These are phyloP conservation scores for Portunus trituberculatus DNA, from an alignment of 1,140 invertebrate species.

Conservation along the genomic window DNA sequence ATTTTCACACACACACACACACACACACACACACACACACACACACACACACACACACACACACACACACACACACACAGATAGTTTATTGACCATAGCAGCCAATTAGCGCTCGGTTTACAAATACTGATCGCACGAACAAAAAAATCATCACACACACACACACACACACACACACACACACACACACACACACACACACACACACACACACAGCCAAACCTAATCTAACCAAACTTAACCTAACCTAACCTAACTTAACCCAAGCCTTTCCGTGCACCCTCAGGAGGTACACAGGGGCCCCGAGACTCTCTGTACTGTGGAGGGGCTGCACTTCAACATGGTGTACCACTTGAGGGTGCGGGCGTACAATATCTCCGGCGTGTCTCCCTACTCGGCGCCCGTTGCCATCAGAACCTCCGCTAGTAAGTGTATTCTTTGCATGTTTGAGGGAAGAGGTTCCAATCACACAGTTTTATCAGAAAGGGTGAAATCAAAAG, in stretches of 20 bases:
- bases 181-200: slow-evolving; percentile 4
- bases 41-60: too few species aligned
- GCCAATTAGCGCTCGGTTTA: too few species aligned
- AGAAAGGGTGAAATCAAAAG: too few species aligned
- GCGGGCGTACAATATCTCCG: slow-evolving; percentile 97
- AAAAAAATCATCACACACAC: too few species aligned
- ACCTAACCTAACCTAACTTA: not conserved
- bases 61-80: too few species aligned
- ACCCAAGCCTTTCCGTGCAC: not conserved
- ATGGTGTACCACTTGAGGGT: slow-evolving; percentile 97
- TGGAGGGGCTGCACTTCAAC: slow-evolving; percentile 98
- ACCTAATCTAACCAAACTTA: not conserved
- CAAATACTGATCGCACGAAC: too few species aligned
- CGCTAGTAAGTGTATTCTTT: slow-evolving; percentile 66
- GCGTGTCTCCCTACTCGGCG: slow-evolving; percentile 97
- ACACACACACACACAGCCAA: not conserved
- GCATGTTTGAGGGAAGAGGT: too few species aligned
- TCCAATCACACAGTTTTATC: too few species aligned
- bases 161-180: too few species aligned
- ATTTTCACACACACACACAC: too few species aligned
- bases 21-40: too few species aligned
- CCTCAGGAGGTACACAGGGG: slow-evolving; percentile 98
- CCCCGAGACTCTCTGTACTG: slow-evolving; percentile 97
- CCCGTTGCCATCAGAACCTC: slow-evolving; percentile 83
- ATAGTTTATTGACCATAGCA: too few species aligned